A percentile compares a stretch with the other conserved stretches of the same genome.
phyloP scores from a whole-genome alignment of 1,140 invertebrate genomes.

The Caerostris darwini region DNA sequence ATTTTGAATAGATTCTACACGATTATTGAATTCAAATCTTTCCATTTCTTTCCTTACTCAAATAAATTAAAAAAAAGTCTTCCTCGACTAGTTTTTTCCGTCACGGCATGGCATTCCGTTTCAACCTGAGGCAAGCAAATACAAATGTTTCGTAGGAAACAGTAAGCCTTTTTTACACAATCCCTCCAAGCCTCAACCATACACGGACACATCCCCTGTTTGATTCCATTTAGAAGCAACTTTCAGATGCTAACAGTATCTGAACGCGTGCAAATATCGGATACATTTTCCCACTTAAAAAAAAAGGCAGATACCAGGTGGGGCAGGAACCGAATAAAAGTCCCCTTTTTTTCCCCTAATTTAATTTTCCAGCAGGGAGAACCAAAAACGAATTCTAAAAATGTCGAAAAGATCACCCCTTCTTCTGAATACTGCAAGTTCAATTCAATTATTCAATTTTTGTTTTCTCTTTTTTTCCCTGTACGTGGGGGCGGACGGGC shows the following conservation, averaged over 20 bases:
- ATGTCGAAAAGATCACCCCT: background rate
- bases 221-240: background rate
- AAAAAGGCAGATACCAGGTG: background rate
- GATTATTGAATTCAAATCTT: background rate
- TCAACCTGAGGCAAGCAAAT: background rate
- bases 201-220: background rate
- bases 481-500: too few relatives aligned
- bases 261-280: constrained; percentile 5
- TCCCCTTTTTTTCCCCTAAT: background rate
- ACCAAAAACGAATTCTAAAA: background rate
- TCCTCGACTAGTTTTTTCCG: background rate
- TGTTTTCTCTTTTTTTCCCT: background rate
- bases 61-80: background rate
- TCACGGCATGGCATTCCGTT: background rate
- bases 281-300: background rate
- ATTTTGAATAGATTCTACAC: background rate
- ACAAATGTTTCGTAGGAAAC: background rate
- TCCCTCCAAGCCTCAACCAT: background rate
- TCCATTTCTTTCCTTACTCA: background rate
- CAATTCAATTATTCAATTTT: background rate
- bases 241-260: constrained; percentile 1
- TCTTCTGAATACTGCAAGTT: background rate
- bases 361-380: background rate
- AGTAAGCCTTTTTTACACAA: constrained; percentile 5
- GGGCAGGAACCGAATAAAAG: background rate